phyloP scores from a whole-genome alignment of 2,888 invertebrate species.

The Pristionchus arcanus region DNA sequence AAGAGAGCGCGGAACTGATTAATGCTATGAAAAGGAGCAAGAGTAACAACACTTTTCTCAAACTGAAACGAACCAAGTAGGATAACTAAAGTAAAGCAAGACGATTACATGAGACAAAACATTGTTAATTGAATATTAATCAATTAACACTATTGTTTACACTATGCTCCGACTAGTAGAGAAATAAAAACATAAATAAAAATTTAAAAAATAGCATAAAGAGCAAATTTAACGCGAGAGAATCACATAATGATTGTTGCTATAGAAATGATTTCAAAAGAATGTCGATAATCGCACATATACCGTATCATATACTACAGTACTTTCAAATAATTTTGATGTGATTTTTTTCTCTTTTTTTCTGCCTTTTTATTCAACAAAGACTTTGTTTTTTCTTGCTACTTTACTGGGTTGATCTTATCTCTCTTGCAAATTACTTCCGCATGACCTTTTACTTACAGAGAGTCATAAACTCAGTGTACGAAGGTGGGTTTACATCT shows the following conservation, averaged over 20 bases:
- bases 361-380: no score
- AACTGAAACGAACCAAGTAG: neutral
- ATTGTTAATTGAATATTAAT: no score
- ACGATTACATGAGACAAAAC: neutral
- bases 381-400: no score
- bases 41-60: neutral
- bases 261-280: no score
- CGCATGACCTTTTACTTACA: neutral
- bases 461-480: neutral
- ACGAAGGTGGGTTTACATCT: slow-evolving; percentile 2
- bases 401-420: neutral
- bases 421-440: neutral
- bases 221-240: neutral
- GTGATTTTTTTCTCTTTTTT: no score
- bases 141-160: no score
- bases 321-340: no score
- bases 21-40: neutral
- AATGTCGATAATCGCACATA: no score
- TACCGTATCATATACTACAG: no score
- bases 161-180: no score
- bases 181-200: no score
- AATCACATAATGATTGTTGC: neutral
- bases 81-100: neutral
- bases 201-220: neutral
- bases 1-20: slow-evolving; percentile 34